Base-by-base conservation (phyloP, 2,113 vertebrate genomes). In the Gila orcuttii region DNA sequence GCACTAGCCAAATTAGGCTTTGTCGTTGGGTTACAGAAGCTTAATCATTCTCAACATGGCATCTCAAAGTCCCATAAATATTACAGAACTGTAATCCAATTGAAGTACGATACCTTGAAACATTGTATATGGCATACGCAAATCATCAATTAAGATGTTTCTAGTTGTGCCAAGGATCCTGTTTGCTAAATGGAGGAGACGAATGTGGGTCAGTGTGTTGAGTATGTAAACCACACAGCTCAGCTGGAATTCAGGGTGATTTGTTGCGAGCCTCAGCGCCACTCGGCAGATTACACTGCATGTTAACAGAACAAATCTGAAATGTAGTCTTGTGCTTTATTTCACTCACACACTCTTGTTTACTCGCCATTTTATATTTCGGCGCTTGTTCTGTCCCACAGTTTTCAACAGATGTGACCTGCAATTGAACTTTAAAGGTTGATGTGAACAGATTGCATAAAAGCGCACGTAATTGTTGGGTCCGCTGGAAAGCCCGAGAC, bases 391-490 rank as follows among this genome's bases (percentile, higher is more conserved):
- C 36, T 50, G 23, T 45, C 77, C 17, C 15, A 31, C 3, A 64
- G 73, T 59, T 28, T 83, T 77, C 21, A 59, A 68, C 81, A 75
- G 25, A 11, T 2, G 73, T 82, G 83, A 64, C 50, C 59, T 81
- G 74, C 50, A 57, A 68, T 60, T 62, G 39, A 81, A 55, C 28
- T 82, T 76, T 82, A 78, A 79, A 42, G 52, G 50, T 68, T 68
- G 45, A 76, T 52, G 60, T 86, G 85, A 81, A 86, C 80, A 86
- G 47, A 84, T 73, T 84, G 36, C 79, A 50, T 25, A 28, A 15
- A 50, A 47, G 77, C 50, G 28, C 79, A 83, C 78, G 83, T 89
- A 87, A 89, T 89, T 89, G 85, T 79, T 79, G 73, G 79, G 73
- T 25, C 52, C n/a, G 3, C 25, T 42, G 71, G 45, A 74, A 78